A percentile compares a stretch with the other conserved stretches of the same genome.
phyloP scores from a whole-genome alignment of 1,140 invertebrate species.

The Neodiprion pinetum region DNA sequence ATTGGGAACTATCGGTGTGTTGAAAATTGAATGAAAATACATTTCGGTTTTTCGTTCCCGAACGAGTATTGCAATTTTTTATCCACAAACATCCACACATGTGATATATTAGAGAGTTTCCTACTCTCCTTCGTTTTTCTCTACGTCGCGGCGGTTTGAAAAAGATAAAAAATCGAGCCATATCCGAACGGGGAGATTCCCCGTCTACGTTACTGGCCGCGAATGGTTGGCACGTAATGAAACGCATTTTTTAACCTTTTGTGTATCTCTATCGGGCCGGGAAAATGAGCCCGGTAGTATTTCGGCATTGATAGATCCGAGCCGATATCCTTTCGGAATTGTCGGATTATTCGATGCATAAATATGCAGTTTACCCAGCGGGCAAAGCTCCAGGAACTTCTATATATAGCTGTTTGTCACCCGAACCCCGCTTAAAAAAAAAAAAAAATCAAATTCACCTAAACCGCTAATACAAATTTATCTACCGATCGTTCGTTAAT shows the following conservation, averaged over 20 bases:
- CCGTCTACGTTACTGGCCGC: constrained; percentile 27
- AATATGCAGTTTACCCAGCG: constrained; percentile 52
- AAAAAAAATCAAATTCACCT: too few species aligned
- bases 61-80: too few species aligned
- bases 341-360: constrained; percentile 57
- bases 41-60: too few species aligned
- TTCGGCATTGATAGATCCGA: constrained; percentile 57
- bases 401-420: too few species aligned
- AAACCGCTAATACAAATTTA: too few species aligned
- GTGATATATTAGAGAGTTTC: too few species aligned
- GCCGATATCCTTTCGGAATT: constrained; percentile 52
- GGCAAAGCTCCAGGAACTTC: too few species aligned
- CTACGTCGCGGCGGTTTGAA: constrained; percentile 21
- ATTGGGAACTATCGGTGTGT: too few species aligned
- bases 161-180: constrained; percentile 54
- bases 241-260: constrained; percentile 55
- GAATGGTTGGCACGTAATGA: constrained; percentile 23
- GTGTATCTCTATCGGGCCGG: constrained; percentile 47
- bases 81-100: too few species aligned
- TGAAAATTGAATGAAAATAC: too few species aligned
- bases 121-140: constrained; percentile 18
- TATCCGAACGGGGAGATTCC: constrained; percentile 35
- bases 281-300: constrained; percentile 59
- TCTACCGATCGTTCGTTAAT: too few species aligned
- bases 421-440: too few species aligned